A percentile compares a stretch with the other conserved stretches of the same genome.
Evolutionary conservation across 2,888 invertebrate genomes (phyloP).

Genomic region (Abrostola tripartita): DNA sequence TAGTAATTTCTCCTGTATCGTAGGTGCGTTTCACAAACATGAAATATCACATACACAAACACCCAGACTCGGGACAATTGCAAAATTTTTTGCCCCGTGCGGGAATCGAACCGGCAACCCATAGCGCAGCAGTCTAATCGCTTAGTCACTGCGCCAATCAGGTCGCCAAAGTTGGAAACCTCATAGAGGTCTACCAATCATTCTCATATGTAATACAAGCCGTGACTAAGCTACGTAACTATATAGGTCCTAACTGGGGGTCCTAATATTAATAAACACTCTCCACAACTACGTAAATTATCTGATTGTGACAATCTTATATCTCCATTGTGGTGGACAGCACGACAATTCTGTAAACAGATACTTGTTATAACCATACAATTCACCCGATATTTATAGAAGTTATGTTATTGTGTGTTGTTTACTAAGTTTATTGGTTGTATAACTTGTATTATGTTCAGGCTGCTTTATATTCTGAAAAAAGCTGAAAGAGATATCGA

Average conservation of each 20-base stretch:
- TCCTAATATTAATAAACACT: constrained; percentile 2
- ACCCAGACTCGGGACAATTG: too few species aligned
- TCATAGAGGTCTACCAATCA: background rate
- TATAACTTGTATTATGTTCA: constrained; percentile 3
- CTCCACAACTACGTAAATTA: constrained; percentile 17
- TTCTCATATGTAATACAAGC: constrained; percentile 1
- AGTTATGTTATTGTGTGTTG: constrained; percentile 32
- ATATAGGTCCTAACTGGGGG: too few species aligned
- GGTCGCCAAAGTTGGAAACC: too few species aligned
- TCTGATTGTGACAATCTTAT: constrained; percentile 30
- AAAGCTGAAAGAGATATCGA: too few species aligned
- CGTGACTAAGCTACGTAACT: constrained; percentile 16
- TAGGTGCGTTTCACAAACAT: too few species aligned
- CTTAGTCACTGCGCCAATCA: too few species aligned
- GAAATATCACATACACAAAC: too few species aligned
- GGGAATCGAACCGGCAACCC: too few species aligned
- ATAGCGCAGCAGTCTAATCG: too few species aligned
- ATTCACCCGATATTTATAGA: constrained; percentile 52
- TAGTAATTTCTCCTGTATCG: too few species aligned
- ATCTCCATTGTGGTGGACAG: constrained; percentile 40
- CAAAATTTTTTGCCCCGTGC: too few species aligned
- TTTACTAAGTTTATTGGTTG: background rate
- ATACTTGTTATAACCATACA: constrained; percentile 36
- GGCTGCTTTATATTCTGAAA: too few species aligned
- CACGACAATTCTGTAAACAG: constrained; percentile 40